These are phyloP conservation scores for Drosophila quadrilineata DNA, from an alignment of 1,140 invertebrate species.

Conservation along the genomic window DNA sequence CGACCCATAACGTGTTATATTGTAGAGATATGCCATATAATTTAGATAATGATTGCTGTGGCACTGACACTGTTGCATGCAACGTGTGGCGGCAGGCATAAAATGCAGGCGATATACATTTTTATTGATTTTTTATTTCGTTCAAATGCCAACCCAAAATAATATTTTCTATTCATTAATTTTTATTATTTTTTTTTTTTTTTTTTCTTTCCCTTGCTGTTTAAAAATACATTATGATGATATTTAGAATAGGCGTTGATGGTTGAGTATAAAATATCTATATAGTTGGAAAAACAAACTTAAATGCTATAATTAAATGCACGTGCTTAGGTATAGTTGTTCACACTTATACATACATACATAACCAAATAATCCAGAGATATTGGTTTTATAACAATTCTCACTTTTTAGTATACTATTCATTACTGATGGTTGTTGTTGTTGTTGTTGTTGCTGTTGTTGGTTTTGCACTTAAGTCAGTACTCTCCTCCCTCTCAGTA, in stretches of 20 bases:
- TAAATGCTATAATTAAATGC: slow-evolving; percentile 65
- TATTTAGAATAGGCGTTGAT: slow-evolving; percentile 24
- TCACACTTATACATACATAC: slow-evolving; percentile 17
- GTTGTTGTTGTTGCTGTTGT: neutral
- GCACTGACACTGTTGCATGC: no score
- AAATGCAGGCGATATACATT: neutral
- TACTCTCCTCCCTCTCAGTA: neutral
- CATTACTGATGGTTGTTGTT: neutral
- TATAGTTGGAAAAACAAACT: slow-evolving; percentile 34
- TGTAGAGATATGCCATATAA: slow-evolving; percentile 36
- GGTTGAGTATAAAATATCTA: slow-evolving; percentile 31
- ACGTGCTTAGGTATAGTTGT: slow-evolving; percentile 41
- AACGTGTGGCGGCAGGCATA: neutral
- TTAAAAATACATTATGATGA: slow-evolving; percentile 43
- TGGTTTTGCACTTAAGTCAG: slow-evolving; percentile 1
- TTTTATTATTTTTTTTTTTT: no score
- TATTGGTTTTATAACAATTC: neutral
- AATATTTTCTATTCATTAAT: no score
- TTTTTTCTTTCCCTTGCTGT: no score
- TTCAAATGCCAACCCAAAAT: no score
- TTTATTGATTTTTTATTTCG: slow-evolving; percentile 63
- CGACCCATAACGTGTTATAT: slow-evolving; percentile 12
- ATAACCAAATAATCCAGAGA: neutral
- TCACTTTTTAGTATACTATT: slow-evolving; percentile 9
- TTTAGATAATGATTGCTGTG: slow-evolving; percentile 62